These are phyloP conservation scores for Sericinus montela DNA, from an alignment of 2,888 invertebrate species.

Conservation along the genomic window DNA sequence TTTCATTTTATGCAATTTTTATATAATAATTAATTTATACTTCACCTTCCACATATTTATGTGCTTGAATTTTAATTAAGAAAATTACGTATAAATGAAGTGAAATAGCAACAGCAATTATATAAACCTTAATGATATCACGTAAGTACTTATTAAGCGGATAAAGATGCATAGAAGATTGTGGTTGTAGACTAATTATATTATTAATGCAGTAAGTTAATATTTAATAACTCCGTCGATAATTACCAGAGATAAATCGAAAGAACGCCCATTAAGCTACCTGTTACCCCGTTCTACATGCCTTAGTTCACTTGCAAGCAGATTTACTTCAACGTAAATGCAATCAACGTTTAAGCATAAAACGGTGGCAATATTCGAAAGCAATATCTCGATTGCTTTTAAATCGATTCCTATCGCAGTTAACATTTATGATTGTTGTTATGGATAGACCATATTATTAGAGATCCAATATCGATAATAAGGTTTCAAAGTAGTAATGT, in stretches of 20 bases:
- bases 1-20: too few species aligned
- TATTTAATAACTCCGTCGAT: conserved; percentile 39
- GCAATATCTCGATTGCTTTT: conserved; percentile 14
- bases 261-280: conserved; percentile 47
- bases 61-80: conserved; percentile 4
- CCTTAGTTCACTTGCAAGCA: conserved; percentile 19
- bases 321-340: conserved; percentile 15
- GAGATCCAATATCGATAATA: conserved; percentile 22
- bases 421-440: conserved; percentile 10
- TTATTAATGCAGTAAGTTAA: conserved; percentile 35
- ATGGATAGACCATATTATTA: conserved; percentile 10
- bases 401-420: conserved; percentile 12
- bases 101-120: conserved; percentile 8
- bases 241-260: conserved; percentile 41
- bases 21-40: too few species aligned
- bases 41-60: too few species aligned
- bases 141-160: neutral
- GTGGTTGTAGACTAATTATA: conserved; percentile 28
- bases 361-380: conserved; percentile 3
- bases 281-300: conserved; percentile 20
- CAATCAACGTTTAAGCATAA: conserved; percentile 4
- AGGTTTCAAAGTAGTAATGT: conserved; percentile 12
- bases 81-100: conserved; percentile 15
- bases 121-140: conserved; percentile 14
- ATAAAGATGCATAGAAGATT: conserved; percentile 15